These are phyloP conservation scores for Oreotrochilus melanogaster DNA, from an alignment of 2,113 vertebrate genomes.

Conservation along the genomic window DNA sequence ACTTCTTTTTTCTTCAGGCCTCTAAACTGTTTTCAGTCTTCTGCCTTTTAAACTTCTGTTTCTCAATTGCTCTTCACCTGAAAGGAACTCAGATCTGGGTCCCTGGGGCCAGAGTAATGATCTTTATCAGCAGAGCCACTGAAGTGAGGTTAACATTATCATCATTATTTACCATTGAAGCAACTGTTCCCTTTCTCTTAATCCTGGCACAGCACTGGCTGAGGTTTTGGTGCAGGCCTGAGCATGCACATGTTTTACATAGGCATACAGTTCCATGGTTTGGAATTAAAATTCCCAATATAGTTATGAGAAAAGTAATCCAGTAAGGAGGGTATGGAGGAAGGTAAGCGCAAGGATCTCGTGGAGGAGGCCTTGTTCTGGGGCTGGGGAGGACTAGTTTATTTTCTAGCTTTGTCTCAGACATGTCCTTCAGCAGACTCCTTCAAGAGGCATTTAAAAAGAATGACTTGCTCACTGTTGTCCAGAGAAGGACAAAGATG, in stretches of 20 bases:
- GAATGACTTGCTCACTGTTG: neutral
- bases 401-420: neutral
- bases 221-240: neutral
- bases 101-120: neutral
- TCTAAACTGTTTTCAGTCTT: neutral
- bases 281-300: neutral
- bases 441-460: neutral
- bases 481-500: neutral
- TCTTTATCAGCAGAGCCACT: neutral
- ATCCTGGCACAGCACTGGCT: neutral
- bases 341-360: neutral
- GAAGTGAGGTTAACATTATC: neutral
- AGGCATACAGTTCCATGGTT: neutral
- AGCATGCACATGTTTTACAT: accelerated
- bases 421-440: neutral
- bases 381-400: neutral
- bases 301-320: neutral
- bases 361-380: neutral
- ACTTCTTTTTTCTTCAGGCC: neutral
- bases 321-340: neutral
- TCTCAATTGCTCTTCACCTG: neutral
- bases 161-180: neutral
- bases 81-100: neutral
- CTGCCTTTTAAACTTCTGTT: neutral
- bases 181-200: neutral